Percentiles rank a stretch among this genome's conserved stretches.
Conservation (phyloP, 2,113 vertebrate genomes). For the Addax nasomaculatus region DNA sequence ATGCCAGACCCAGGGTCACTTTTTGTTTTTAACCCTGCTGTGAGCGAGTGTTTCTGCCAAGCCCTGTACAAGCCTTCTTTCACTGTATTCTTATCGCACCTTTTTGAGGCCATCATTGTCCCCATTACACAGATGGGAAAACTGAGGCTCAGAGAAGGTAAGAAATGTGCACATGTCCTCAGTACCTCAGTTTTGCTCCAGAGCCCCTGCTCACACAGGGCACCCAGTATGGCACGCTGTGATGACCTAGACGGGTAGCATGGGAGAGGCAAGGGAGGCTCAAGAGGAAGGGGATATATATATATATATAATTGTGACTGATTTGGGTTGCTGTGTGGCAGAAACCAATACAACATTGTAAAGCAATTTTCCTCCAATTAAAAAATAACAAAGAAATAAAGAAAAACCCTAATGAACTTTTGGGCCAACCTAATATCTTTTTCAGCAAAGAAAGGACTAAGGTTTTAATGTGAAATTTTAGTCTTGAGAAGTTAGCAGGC, state of each 20-base stretch:
- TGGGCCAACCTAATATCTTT: neutral
- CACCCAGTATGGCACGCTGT: neutral
- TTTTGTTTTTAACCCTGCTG: neutral
- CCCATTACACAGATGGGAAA: neutral
- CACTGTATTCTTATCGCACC: neutral
- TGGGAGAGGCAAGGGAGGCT: neutral
- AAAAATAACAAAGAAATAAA: neutral
- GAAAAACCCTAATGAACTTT: neutral
- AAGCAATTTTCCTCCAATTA: neutral
- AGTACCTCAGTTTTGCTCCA: neutral
- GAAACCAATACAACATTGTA: neutral
- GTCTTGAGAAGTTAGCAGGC: neutral
- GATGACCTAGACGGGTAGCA: neutral
- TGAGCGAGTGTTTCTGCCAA: accelerated
- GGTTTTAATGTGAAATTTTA: neutral
- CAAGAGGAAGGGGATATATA: neutral
- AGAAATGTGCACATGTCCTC: neutral
- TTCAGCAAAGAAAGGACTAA: neutral
- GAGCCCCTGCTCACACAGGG: neutral
- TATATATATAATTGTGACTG: neutral
- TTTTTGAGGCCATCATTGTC: neutral
- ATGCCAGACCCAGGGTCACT: no score
- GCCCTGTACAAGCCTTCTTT: neutral
- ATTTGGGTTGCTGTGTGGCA: neutral
- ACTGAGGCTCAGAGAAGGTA: neutral